Base-by-base conservation (phyloP, 1,140 invertebrate genomes). In the Orchestia grillus region DNA sequence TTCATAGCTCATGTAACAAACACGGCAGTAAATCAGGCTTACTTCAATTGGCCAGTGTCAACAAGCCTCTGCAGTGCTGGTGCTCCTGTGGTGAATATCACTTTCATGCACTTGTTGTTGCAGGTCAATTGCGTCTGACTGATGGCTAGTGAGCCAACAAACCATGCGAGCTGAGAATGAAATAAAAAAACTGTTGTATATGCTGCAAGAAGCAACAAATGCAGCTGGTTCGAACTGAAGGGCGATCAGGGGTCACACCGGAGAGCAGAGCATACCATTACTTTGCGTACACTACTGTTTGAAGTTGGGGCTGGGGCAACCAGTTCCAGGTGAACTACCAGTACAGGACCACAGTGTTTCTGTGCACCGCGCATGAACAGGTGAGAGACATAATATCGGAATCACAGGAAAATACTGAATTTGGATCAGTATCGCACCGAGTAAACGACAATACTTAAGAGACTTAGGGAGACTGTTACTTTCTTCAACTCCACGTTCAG, bases 71-170 rank as follows among this genome's bases (percentile, higher is more conserved):
- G 88, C 41, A 42, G 8, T 90, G 41, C 88, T 90, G 41, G 41
- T 42, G 88, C 88, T 90, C 15, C 36, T 90, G 88, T 90, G 43
- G 88, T 90, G 43, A 90, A 90, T 90, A 90, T 87, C 87, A 87
- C 36, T 87, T 87, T 87, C 87, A 87, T 44, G n/a, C 43, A 90
- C 15, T 41, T 90, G 88, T 90, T 90, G 88, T 90, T 90, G 88
- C 88, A 90, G 88, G 41, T 90, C 88, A 90, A 90, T 90, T 90
- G 88, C 88, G 36, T 41, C 88, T 90, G 36, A 90, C 43, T 41
- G 88, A 90, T 90, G 88, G 15, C 88, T 41, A 90, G 88, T 19
- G 43, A 90, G 28, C 88, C n/a, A 90, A 90, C 28, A 36, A 15
- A 77, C 62, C 41, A 90, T 42, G 43, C 36, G 11, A 43, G 88